Percentiles rank a stretch among this genome's conserved stretches.
Conservation (phyloP, 2,113 vertebrate species). For the Empidonax alnorum region DNA sequence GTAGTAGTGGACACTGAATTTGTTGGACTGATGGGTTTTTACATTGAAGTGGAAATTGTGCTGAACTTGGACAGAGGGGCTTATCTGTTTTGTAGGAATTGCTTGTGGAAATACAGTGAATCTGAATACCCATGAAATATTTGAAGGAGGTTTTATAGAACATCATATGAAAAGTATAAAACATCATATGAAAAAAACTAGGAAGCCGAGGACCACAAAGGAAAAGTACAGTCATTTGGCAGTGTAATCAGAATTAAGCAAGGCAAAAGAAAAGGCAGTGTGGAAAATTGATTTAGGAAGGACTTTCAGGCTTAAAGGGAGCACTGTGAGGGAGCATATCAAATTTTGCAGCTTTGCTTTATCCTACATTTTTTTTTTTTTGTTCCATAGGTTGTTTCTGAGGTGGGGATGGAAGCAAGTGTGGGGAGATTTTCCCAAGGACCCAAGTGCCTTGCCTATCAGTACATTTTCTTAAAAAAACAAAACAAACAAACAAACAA, state of each 20-base stretch:
- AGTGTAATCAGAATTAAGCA: not conserved
- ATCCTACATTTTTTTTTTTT: not conserved
- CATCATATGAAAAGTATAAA: not conserved
- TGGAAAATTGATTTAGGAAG: not conserved
- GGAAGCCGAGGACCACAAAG: not conserved
- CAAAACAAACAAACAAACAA: too few relatives aligned
- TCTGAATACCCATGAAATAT: not conserved
- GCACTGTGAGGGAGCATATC: not conserved
- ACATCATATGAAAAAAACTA: rapidly evolving
- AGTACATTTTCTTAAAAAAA: not conserved
- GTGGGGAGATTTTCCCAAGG: not conserved
- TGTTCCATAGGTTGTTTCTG: not conserved
- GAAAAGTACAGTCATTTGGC: not conserved
- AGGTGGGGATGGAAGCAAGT: not conserved
- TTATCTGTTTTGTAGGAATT: not conserved
- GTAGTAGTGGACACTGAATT: not conserved
- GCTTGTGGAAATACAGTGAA: not conserved
- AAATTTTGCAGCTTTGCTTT: not conserved
- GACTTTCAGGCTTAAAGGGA: not conserved
- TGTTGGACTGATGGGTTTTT: not conserved
- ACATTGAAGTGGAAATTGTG: not conserved
- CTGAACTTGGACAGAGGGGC: not conserved
- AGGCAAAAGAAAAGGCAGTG: not conserved
- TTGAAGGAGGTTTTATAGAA: not conserved
- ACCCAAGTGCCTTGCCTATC: not conserved